Evolutionary conservation across 2,113 vertebrate species (phyloP).

Genomic region (Ancistrus triradiatus): DNA sequence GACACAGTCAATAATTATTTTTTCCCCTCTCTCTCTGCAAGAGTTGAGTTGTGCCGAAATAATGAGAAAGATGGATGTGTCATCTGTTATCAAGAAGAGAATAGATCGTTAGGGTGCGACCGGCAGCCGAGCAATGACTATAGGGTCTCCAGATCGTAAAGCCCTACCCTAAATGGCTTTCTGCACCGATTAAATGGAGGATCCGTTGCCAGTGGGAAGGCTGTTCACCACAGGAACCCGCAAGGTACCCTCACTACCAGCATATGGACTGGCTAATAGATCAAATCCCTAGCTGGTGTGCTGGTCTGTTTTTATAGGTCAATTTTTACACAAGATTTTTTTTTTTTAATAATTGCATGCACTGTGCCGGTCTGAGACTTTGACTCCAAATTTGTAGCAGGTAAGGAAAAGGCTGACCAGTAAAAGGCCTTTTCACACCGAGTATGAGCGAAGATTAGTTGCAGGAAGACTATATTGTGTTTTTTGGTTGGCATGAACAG

Average conservation of each 20-base stretch:
- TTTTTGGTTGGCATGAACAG: too few relatives aligned
- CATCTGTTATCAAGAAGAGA: constrained; percentile 15
- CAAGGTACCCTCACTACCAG: constrained; percentile 16
- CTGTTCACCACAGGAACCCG: constrained; percentile 17
- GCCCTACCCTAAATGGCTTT: constrained; percentile 32
- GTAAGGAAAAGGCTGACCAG: too few relatives aligned
- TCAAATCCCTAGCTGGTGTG: constrained; percentile 13
- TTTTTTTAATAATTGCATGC: too few relatives aligned
- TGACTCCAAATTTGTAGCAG: too few relatives aligned
- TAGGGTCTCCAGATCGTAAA: constrained; percentile 20
- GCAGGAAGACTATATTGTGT: too few relatives aligned
- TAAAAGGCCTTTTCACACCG: too few relatives aligned
- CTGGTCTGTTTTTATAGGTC: constrained; percentile 8
- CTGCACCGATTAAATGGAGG: constrained; percentile 23
- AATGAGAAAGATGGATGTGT: constrained; percentile 33
- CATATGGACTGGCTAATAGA: constrained; percentile 3
- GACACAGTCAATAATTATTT: neutral
- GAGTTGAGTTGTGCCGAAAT: constrained; percentile 8
- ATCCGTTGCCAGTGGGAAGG: constrained; percentile 25
- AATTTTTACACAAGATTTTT: too few relatives aligned
- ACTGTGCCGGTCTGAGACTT: too few relatives aligned
- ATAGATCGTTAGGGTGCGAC: neutral
- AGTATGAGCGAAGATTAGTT: too few relatives aligned
- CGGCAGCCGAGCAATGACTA: constrained; percentile 3
- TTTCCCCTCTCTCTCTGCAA: neutral